Conservation (phyloP, 2,888 invertebrate species). For the Hipparchia semele region DNA sequence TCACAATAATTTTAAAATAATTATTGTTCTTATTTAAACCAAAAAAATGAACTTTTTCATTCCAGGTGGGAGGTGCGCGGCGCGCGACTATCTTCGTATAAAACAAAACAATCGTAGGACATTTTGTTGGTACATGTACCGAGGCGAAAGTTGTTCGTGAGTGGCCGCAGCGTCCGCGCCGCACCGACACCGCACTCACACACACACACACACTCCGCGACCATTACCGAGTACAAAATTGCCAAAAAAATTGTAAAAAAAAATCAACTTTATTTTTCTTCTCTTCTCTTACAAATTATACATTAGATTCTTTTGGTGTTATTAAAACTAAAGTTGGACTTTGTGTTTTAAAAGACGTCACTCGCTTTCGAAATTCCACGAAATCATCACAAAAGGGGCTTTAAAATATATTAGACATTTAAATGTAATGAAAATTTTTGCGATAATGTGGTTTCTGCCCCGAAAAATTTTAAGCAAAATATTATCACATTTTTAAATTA, state of each 20-base stretch:
- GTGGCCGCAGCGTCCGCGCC: constrained; percentile 62
- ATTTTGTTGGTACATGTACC: constrained; percentile 80
- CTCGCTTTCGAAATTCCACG: constrained; percentile 34
- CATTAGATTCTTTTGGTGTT: constrained; percentile 48
- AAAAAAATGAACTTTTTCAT: not conserved
- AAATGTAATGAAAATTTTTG: no score
- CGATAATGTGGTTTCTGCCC: constrained; percentile 18
- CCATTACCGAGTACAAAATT: constrained; percentile 82
- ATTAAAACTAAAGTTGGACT: constrained; percentile 24
- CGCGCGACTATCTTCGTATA: constrained; percentile 54
- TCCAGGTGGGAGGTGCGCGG: constrained; percentile 67
- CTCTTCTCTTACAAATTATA: constrained; percentile 42
- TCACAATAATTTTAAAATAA: no score
- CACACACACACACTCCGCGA: constrained; percentile 46
- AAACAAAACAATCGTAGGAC: constrained; percentile 70
- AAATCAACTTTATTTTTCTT: constrained; percentile 50
- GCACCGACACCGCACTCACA: constrained; percentile 41
- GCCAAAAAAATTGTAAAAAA: constrained; percentile 71
- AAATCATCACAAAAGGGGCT: constrained; percentile 39
- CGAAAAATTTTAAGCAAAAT: constrained; percentile 12
- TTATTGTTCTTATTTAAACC: no score
- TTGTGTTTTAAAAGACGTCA: constrained; percentile 20
- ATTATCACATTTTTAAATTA: constrained; percentile 34
- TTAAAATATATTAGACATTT: not conserved
- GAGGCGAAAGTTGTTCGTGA: constrained; percentile 77